Percentiles rank a stretch among this genome's conserved stretches.
phyloP scores from a whole-genome alignment of 2,797 vertebrate genomes.

The Rhyacichthys aspro region DNA sequence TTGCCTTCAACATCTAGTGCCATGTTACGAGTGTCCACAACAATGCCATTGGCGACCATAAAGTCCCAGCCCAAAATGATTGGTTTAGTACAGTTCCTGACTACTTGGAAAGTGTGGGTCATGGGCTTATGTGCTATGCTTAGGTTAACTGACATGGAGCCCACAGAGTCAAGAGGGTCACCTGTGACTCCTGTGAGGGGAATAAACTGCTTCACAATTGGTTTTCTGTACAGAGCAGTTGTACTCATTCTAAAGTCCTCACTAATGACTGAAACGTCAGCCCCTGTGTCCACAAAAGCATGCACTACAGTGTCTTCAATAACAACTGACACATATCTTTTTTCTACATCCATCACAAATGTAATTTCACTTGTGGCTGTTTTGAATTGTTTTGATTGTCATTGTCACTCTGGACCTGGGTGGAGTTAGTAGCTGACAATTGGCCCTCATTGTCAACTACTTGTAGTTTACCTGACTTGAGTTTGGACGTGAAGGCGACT shows the following conservation, averaged over 20 bases:
- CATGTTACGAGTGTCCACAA: slow-evolving; percentile 2
- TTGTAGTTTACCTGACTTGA: slow-evolving; percentile 1
- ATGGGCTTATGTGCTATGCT: background rate
- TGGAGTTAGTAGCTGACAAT: slow-evolving; percentile 1
- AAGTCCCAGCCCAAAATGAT: slow-evolving; percentile 39
- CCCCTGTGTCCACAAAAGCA: background rate
- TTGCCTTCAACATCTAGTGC: background rate
- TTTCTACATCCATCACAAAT: background rate
- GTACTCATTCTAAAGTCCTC: background rate
- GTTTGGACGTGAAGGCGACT: background rate
- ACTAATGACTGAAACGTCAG: background rate
- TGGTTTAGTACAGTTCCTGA: slow-evolving; percentile 27
- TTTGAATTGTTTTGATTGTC: background rate
- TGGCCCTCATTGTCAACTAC: slow-evolving; percentile 7
- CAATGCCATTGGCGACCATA: slow-evolving; percentile 18
- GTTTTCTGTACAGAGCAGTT: background rate
- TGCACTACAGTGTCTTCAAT: background rate
- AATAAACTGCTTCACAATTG: background rate
- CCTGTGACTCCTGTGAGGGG: slow-evolving; percentile 2
- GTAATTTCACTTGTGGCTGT: background rate
- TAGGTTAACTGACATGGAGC: slow-evolving; percentile 3
- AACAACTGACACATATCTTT: slow-evolving; percentile 1
- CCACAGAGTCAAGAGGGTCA: slow-evolving; percentile 5
- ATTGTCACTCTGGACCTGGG: background rate
- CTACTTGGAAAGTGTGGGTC: slow-evolving; percentile 21